These are phyloP conservation scores for Odocoileus hemionus DNA, from an alignment of 2,113 vertebrate species.

Conservation along the genomic window DNA sequence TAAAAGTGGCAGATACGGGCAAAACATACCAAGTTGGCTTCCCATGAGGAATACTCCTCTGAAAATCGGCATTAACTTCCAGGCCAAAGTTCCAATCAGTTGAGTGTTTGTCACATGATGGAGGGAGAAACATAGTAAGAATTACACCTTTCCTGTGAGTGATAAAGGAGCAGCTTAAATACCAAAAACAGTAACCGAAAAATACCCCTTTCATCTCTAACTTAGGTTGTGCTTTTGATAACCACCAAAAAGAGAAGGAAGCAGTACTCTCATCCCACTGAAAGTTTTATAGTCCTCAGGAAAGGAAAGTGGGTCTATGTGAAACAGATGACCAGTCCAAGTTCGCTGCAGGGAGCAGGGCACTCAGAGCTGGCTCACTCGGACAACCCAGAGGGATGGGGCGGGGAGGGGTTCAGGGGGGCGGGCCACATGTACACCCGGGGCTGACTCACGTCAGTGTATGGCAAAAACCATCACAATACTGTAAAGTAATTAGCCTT, in stretches of 20 bases:
- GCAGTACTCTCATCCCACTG: neutral
- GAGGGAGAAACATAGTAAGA: neutral
- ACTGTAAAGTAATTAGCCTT: neutral
- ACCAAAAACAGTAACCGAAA: neutral
- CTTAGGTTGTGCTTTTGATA: slow-evolving; percentile 38
- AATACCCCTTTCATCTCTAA: neutral
- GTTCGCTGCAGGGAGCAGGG: neutral
- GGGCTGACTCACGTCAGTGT: neutral
- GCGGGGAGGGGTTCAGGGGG: fast-evolving
- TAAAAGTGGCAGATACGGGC: neutral
- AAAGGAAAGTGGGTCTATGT: slow-evolving; percentile 9
- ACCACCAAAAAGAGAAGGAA: slow-evolving; percentile 6
- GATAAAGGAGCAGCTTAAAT: neutral
- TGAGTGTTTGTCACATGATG: neutral
- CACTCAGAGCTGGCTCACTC: neutral
- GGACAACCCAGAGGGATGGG: neutral
- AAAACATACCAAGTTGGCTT: neutral
- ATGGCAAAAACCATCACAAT: neutral
- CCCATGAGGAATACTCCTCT: neutral
- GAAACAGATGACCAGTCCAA: neutral
- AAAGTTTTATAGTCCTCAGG: slow-evolving; percentile 36
- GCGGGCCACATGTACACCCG: neutral
- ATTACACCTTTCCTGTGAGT: neutral
- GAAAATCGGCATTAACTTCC: neutral
- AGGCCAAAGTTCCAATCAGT: neutral